These are phyloP conservation scores for Cephalopachus bancanus DNA, from an alignment of 2,797 vertebrate species.

Conservation along the genomic window DNA sequence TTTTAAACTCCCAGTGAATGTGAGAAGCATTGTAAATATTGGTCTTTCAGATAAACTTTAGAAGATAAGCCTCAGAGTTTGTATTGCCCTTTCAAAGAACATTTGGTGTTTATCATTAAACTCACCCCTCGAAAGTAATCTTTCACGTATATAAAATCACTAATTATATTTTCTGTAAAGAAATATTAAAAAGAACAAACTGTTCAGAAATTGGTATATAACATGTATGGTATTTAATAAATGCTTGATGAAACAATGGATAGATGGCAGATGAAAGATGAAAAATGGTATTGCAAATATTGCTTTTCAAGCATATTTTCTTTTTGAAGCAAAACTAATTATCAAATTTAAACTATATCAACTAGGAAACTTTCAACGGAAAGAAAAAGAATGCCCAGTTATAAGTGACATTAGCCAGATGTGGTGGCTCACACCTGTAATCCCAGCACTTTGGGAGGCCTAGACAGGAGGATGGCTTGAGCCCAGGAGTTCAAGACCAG, in stretches of 20 bases:
- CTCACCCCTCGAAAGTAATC: not conserved
- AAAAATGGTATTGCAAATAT: not conserved
- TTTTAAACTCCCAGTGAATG: not conserved
- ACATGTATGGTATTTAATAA: not conserved
- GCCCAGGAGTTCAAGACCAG: no score
- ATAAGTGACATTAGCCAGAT: no score
- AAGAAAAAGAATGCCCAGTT: not conserved
- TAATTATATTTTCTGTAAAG: not conserved
- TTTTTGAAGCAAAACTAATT: not conserved
- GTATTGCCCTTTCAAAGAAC: not conserved
- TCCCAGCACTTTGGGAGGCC: no score
- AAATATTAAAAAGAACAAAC: not conserved
- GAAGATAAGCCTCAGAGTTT: not conserved
- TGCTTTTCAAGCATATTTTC: not conserved
- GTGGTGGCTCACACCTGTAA: no score
- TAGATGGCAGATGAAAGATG: not conserved
- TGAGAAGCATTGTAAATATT: not conserved
- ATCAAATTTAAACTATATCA: not conserved
- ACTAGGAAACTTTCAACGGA: not conserved
- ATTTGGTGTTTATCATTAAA: not conserved
- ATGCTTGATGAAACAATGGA: no score
- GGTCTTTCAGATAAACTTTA: not conserved
- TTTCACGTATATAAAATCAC: not conserved
- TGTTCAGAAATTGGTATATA: not conserved
- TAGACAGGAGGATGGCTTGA: no score